Evolutionary conservation across 2,797 vertebrate species (phyloP).

Genomic region (Sitta carolinensis): DNA sequence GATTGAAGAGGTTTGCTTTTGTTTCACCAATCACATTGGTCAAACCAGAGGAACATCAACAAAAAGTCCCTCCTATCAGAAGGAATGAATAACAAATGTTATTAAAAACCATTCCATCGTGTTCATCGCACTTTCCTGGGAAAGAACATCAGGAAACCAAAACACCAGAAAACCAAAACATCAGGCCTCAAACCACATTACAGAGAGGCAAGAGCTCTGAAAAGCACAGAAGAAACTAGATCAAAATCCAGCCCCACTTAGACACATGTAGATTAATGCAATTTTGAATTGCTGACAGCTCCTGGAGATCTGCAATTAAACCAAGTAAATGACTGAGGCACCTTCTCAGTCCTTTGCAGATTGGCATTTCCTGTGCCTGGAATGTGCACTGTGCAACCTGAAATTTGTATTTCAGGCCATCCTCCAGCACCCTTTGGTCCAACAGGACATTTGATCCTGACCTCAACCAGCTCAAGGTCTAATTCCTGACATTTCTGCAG

Average conservation of each 20-base stretch:
- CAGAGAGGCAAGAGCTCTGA: background rate
- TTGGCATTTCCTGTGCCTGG: background rate
- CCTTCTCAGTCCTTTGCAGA: background rate
- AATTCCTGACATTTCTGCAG: background rate
- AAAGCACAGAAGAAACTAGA: background rate
- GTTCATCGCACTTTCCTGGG: no score
- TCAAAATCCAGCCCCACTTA: background rate
- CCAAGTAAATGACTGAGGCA: background rate
- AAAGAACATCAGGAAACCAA: no score
- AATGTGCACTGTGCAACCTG: accelerated
- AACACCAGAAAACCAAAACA: no score
- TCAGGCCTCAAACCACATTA: no score
- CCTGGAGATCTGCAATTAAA: background rate
- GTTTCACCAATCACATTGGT: no score
- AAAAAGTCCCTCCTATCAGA: no score
- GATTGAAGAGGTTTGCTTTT: no score
- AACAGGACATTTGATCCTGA: background rate
- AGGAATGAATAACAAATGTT: no score
- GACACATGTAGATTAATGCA: background rate
- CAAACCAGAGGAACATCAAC: no score
- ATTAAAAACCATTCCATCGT: no score
- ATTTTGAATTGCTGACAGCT: background rate
- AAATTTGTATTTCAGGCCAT: background rate
- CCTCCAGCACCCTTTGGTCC: background rate
- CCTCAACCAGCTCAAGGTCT: background rate